Evolutionary conservation across 1,140 invertebrate genomes (phyloP).

Genomic region (Lasaia peninsularis): DNA sequence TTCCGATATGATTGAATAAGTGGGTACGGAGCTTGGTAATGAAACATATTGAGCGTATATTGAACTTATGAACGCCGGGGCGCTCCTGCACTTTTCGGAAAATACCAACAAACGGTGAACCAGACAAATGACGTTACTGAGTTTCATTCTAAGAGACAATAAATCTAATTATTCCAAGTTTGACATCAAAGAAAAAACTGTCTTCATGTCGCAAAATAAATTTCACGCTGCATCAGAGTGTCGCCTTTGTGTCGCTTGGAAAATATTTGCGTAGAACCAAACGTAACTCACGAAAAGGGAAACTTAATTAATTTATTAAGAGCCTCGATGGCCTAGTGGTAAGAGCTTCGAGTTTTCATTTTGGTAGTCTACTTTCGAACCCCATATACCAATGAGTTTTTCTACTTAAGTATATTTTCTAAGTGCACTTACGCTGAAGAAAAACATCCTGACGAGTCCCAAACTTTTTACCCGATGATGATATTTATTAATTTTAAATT

Average conservation of each 20-base stretch:
- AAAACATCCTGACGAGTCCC: no score
- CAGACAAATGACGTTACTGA: constrained; percentile 67
- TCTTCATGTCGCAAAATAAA: constrained; percentile 62
- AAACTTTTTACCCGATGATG: no score
- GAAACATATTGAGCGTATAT: constrained; percentile 76
- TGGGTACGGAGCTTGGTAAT: constrained; percentile 65
- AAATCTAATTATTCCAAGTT: constrained; percentile 73
- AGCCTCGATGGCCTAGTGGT: no score
- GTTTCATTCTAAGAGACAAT: constrained; percentile 72
- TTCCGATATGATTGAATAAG: constrained; percentile 72
- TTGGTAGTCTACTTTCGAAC: no score
- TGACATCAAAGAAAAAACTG: constrained; percentile 62
- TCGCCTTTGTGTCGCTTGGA: constrained; percentile 47
- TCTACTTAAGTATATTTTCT: no score
- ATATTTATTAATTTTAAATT: constrained; percentile 27
- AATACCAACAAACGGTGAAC: constrained; percentile 65
- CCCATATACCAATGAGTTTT: no score
- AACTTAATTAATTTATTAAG: constrained; percentile 67
- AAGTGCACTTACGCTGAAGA: constrained; percentile 51
- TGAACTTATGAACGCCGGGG: constrained; percentile 52
- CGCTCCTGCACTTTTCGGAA: constrained; percentile 61
- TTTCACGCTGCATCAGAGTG: constrained; percentile 53
- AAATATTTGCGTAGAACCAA: constrained; percentile 52
- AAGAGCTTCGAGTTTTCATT: no score
- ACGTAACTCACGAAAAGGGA: constrained; percentile 45